Percentiles rank a stretch among this genome's conserved stretches.
These are phyloP conservation scores for Drosophila busckii DNA, from an alignment of 1,140 invertebrate genomes.

Conservation along the genomic window DNA sequence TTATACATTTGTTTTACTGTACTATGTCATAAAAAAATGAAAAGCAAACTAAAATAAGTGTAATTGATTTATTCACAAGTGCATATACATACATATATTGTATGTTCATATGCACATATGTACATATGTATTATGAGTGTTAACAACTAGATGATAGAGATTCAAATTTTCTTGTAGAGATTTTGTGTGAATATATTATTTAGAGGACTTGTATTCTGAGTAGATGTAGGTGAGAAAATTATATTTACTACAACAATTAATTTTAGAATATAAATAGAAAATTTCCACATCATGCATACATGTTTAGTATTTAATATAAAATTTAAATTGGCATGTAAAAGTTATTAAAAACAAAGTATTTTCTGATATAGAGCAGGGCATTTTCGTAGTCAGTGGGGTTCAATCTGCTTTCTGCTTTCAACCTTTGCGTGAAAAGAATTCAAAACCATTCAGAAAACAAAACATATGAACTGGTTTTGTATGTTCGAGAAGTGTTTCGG, in stretches of 20 bases:
- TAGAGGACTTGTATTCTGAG: too few species aligned
- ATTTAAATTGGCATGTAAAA: too few species aligned
- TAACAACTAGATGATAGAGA: slow-evolving; percentile 7
- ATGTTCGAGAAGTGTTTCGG: slow-evolving; percentile 2
- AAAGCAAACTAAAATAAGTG: too few species aligned
- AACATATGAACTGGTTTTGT: slow-evolving; percentile 34
- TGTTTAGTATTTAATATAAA: too few species aligned
- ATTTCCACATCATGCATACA: too few species aligned
- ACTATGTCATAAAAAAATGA: too few species aligned
- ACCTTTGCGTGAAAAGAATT: slow-evolving; percentile 7
- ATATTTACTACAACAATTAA: background rate
- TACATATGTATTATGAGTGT: background rate
- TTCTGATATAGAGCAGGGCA: slow-evolving; percentile 8
- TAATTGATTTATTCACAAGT: slow-evolving; percentile 42
- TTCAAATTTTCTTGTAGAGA: slow-evolving; percentile 10
- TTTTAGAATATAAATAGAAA: background rate
- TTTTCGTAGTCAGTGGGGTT: background rate
- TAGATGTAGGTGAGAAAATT: slow-evolving; percentile 24
- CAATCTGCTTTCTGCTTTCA: background rate
- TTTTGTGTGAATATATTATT: too few species aligned
- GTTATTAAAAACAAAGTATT: too few species aligned
- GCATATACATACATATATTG: background rate
- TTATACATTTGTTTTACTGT: too few species aligned
- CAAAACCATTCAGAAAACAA: slow-evolving; percentile 25
- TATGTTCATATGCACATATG: slow-evolving; percentile 1